phyloP scores from a whole-genome alignment of 64 coral and sea anemone species.

The Montipora capricornis region DNA sequence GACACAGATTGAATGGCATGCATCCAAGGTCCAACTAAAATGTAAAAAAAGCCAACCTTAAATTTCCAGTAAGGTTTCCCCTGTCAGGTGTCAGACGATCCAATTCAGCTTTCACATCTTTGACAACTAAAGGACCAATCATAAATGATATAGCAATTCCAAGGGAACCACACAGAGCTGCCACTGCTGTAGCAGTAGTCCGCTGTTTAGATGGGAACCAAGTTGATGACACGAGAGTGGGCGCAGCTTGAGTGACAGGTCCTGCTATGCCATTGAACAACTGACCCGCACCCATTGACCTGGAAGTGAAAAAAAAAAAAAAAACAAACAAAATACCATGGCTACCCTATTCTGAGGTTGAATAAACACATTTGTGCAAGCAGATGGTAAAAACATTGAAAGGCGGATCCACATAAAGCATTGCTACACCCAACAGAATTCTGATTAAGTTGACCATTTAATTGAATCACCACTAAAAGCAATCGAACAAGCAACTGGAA shows the following conservation, averaged over 20 bases:
- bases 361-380: no score
- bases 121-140: constrained; percentile 90
- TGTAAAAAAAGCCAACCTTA: constrained; percentile 56
- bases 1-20: background rate
- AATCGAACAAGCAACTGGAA: background rate
- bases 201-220: constrained; percentile 96
- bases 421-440: no score
- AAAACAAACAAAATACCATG: background rate
- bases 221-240: constrained; percentile 87
- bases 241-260: constrained; percentile 96
- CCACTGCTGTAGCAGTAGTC: constrained; percentile 93
- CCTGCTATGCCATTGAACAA: constrained; percentile 95
- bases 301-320: background rate
- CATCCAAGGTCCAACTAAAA: background rate
- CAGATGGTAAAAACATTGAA: no score
- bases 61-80: constrained; percentile 68
- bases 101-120: constrained; percentile 83
- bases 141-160: constrained; percentile 95
- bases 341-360: background rate
- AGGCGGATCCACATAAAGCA: no score
- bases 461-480: no score
- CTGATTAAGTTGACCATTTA: no score
- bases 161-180: constrained; percentile 92
- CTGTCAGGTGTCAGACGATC: constrained; percentile 46
- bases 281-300: constrained; percentile 96